These are phyloP conservation scores for Pipistrellus pipistrellus DNA, from an alignment of 2,797 vertebrate genomes.

Conservation along the genomic window DNA sequence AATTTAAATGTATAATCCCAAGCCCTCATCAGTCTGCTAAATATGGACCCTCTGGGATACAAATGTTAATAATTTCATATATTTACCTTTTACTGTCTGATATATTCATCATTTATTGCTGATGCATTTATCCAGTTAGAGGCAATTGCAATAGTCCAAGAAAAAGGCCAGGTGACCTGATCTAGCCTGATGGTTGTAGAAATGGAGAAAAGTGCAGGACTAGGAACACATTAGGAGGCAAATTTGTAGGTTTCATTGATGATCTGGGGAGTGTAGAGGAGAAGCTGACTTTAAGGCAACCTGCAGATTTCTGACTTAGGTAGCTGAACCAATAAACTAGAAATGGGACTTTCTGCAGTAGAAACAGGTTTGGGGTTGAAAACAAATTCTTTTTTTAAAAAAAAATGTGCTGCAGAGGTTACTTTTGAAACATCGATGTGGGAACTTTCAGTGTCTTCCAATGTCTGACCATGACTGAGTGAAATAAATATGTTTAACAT, in stretches of 20 bases:
- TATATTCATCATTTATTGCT: not conserved
- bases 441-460: not conserved
- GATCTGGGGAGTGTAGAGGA: not conserved
- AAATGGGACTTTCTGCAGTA: not conserved
- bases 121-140: not conserved
- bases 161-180: not conserved
- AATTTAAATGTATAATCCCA: not conserved
- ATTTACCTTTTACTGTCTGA: not conserved
- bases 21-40: not conserved
- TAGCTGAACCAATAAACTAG: not conserved
- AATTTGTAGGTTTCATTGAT: not conserved
- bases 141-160: not conserved
- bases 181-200: not conserved
- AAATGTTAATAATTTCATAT: not conserved
- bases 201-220: not conserved
- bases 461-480: not conserved
- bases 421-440: not conserved
- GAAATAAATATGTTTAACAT: not conserved
- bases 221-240: not conserved
- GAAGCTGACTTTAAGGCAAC: not conserved
- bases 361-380: not conserved
- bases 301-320: not conserved
- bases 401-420: not conserved
- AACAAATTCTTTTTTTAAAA: not conserved
- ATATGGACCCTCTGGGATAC: not conserved